These are phyloP conservation scores for Xiphorhynchus erythropygius DNA, from an alignment of 2,797 vertebrate species.

Conservation along the genomic window DNA sequence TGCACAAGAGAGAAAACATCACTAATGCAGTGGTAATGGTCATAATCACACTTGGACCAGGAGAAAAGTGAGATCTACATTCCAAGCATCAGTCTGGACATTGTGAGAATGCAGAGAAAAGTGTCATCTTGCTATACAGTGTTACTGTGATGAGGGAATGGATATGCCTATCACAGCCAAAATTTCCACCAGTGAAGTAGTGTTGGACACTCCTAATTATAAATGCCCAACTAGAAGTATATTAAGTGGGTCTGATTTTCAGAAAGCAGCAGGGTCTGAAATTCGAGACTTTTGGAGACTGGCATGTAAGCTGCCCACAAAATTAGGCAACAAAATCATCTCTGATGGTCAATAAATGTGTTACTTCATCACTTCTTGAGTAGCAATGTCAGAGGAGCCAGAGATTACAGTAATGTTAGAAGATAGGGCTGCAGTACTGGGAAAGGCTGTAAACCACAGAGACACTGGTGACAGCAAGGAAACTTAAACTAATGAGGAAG, in stretches of 20 bases:
- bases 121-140: not conserved
- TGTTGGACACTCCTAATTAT: not conserved
- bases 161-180: not conserved
- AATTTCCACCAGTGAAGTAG: not conserved
- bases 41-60: not conserved
- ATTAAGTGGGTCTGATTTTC: not conserved
- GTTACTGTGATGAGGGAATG: not conserved
- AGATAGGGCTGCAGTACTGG: not conserved
- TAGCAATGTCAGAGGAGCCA: not conserved
- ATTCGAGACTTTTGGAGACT: not conserved
- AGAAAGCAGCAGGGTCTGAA: not conserved
- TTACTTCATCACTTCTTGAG: not conserved
- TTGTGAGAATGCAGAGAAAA: not conserved
- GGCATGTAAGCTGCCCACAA: not conserved
- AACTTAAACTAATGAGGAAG: conserved; percentile 13
- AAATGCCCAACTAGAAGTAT: not conserved
- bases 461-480: not conserved
- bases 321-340: not conserved
- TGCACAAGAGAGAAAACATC: not conserved
- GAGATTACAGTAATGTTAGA: not conserved
- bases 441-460: not conserved
- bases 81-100: not conserved
- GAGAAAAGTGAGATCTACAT: not conserved
- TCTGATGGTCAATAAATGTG: not conserved
- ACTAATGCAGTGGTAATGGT: not conserved